Evolutionary conservation across 2,888 invertebrate genomes (phyloP), one percentile per base, ranked within the genome.

Genomic region (Ochropacha duplaris): DNA sequence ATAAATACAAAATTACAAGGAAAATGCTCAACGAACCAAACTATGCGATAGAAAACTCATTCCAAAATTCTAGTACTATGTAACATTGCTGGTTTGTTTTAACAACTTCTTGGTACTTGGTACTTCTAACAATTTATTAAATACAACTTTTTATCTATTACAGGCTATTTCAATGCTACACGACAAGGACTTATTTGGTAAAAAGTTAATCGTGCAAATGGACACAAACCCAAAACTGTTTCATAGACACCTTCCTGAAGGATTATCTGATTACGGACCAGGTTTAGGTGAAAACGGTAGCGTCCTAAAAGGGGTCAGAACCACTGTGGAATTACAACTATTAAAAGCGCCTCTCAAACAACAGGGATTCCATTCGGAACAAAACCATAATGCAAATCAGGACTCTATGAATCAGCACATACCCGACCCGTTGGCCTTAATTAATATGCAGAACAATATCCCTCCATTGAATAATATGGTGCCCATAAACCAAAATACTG

Each of bases 81-180:
- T n/a, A n/a, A n/a, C n/a, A n/a, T n/a, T n/a, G n/a, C n/a, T n/a
- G n/a, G n/a, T n/a, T n/a, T n/a, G n/a, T n/a, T n/a, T n/a, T n/a
- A n/a, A n/a, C n/a, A n/a, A n/a, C n/a, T n/a, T n/a, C n/a, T 5
- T 24, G 24, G 24, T 5, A 24, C 24, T 24, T n/a, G n/a, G 24
- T 24, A 24, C 2, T 24, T 24, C 2, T 2, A 28, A 6, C 28
- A 6, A 22, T 19, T 19, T 16, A 26, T 51, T 31, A 19, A 36
- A 24, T 26, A 26, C 2, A 26, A n/a, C n/a, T n/a, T 44, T 3
- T 12, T 1, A 36, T 54, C 4, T 8, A 19, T 62, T 65, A 14
- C 88, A 93, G 88, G 98, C 98, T 9, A 97, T 98, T 76, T 96
- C 98, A 3, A 98, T 98, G 98, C 95, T 98, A 73, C 96, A 98